Conservation (phyloP, 2,888 invertebrate species). For the Eurytoma californica region DNA sequence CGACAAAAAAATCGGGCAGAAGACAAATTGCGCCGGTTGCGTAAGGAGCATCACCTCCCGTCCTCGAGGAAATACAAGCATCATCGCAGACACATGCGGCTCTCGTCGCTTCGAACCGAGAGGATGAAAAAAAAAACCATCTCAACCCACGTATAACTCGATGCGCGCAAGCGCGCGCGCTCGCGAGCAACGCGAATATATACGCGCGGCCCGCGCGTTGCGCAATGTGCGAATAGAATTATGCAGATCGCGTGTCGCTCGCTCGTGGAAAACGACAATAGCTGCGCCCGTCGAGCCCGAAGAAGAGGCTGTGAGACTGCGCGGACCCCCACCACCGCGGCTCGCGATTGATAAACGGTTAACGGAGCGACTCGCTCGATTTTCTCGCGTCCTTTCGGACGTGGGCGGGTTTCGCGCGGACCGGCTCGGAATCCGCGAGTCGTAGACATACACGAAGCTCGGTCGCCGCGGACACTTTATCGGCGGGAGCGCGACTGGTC, state of each 20-base stretch:
- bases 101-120: not conserved
- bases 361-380: too few relatives aligned
- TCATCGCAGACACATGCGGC: constrained; percentile 21
- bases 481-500: too few relatives aligned
- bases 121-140: not conserved
- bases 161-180: not conserved
- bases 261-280: constrained; percentile 20
- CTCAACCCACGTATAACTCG: not conserved
- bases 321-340: not conserved
- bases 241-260: constrained; percentile 45
- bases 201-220: constrained; percentile 14
- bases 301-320: constrained; percentile 2
- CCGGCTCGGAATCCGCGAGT: too few relatives aligned
- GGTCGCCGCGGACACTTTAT: too few relatives aligned
- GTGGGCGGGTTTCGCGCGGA: too few relatives aligned
- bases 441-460: too few relatives aligned
- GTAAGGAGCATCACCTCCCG: constrained; percentile 13
- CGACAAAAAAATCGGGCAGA: constrained; percentile 23
- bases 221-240: constrained; percentile 50
- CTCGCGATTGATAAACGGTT: too few relatives aligned
- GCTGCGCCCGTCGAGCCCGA: not conserved
- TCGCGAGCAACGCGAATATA: not conserved
- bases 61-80: constrained; percentile 44
- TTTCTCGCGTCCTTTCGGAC: too few relatives aligned
- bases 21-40: constrained; percentile 42